A percentile compares a stretch with the other conserved stretches of the same genome.
Evolutionary conservation across 1,140 invertebrate species (phyloP).

Genomic region (Nebria ingens): DNA sequence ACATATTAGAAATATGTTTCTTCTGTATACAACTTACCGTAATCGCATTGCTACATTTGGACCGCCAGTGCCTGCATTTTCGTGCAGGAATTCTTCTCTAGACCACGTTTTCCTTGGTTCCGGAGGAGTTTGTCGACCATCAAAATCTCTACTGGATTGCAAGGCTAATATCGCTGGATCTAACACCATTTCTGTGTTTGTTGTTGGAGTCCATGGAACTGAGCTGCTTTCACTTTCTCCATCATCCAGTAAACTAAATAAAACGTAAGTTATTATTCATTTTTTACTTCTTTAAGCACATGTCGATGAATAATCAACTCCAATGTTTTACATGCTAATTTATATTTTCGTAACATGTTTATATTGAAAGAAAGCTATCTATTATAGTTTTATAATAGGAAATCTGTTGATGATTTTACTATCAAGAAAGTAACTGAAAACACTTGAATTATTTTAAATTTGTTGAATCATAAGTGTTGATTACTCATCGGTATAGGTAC

Average conservation of each 20-base stretch:
- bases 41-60: conserved; percentile 38
- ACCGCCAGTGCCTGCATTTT: conserved; percentile 54
- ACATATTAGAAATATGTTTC: no score
- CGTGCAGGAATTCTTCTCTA: conserved; percentile 60
- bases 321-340: neutral
- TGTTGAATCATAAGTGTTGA: no score
- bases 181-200: conserved; percentile 23
- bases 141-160: conserved; percentile 18
- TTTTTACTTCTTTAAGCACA: neutral
- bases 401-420: no score
- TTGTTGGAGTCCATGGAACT: conserved; percentile 27
- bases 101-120: conserved; percentile 47
- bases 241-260: conserved; percentile 25
- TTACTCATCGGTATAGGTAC: no score
- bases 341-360: neutral
- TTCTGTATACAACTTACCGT: no score
- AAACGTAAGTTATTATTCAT: neutral
- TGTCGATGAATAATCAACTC: neutral
- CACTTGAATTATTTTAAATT: no score
- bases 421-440: no score
- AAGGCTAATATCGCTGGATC: conserved; percentile 24
- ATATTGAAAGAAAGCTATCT: no score
- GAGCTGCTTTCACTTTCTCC: conserved; percentile 29
- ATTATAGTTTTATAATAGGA: no score
- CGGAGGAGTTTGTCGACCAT: conserved; percentile 20